These are phyloP conservation scores for Branchellion lobata DNA, from an alignment of 2,888 invertebrate genomes.

Conservation along the genomic window DNA sequence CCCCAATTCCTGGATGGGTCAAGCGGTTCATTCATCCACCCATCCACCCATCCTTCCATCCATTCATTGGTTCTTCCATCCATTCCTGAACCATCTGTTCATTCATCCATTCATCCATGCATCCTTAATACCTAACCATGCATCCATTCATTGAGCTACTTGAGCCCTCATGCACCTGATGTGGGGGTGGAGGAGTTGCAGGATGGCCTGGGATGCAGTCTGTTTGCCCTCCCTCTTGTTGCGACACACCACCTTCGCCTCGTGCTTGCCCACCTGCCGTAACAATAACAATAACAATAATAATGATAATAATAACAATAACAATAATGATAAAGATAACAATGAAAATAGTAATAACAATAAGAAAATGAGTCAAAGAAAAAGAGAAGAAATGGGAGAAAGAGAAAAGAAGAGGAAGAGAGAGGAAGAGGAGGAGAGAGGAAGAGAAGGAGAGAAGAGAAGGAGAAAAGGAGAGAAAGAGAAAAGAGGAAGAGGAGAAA, in stretches of 20 bases:
- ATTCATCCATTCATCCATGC: no score
- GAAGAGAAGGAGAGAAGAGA: neutral
- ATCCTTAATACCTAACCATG: no score
- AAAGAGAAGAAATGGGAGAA: no score
- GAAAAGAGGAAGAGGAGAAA: neutral
- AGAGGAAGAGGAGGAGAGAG: constrained; percentile 1
- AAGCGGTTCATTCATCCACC: neutral
- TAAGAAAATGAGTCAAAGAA: no score
- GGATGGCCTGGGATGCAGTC: constrained; percentile 86
- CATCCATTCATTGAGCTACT: no score
- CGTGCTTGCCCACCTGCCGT: constrained; percentile 77
- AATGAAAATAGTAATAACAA: no score
- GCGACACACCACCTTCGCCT: constrained; percentile 80
- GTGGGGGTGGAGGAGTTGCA: constrained; percentile 90
- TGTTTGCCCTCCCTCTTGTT: constrained; percentile 97
- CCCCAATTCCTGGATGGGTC: constrained; percentile 77
- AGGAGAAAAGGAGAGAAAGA: no score
- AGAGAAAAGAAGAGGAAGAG: neutral
- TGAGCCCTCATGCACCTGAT: no score
- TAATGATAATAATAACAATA: neutral
- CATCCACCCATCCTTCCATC: no score
- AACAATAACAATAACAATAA: neutral
- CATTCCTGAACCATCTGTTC: no score
- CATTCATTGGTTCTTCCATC: no score
- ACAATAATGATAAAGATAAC: no score